Base-by-base conservation (phyloP, 2,888 invertebrate species). In the Agriotes lineatus region DNA sequence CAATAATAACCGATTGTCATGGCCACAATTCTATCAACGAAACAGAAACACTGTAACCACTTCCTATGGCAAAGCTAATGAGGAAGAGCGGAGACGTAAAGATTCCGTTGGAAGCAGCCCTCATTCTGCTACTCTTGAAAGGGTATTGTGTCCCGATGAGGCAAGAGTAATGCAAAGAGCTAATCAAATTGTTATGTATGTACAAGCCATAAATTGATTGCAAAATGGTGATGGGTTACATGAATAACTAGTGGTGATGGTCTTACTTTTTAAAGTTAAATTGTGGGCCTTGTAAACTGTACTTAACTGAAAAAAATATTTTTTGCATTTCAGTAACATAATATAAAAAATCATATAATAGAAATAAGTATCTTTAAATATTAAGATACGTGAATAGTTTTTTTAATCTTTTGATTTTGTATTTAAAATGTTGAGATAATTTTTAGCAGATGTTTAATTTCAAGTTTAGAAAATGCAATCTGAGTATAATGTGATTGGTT, bases 101-200 rank as follows among this genome's bases (percentile, higher is more conserved):
- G 82, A 83, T 44, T 76, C 79, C 12, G 69, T 73, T 16, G 78
- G 76, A n/a, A 74, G 75, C 62, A 85, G 86, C 68, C 80, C 87
- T 48, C 81, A 83, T 73, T 85, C 87, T 9, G 81, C 81, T 75
- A 81, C 82, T 75, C 85, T 90, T 77, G 89, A 89, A 85, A 85
- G 89, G 84, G 88, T 87, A 70, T 84, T 89, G 84, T 87, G 86
- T 82, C 89, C 91, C 82, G 91, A 92, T 84, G 92, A 92, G 85
- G 90, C 91, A 78, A 91, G 91, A 84, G 93, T 93, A 80, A 91
- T 93, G 89, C 93, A 93, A 86, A 90, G 92, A 84, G 93, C 93
- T 84, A 93, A 92, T 88, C 93, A 93, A 86, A 94, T 94, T 85
- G 93, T 94, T 85, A 93, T 93, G 94, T 94, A 93, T 88, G 93